A percentile compares a stretch with the other conserved stretches of the same genome.
These are phyloP conservation scores for Epizoanthus illoricatus DNA, from an alignment of 92 coral and sea anemone genomes.

Conservation along the genomic window DNA sequence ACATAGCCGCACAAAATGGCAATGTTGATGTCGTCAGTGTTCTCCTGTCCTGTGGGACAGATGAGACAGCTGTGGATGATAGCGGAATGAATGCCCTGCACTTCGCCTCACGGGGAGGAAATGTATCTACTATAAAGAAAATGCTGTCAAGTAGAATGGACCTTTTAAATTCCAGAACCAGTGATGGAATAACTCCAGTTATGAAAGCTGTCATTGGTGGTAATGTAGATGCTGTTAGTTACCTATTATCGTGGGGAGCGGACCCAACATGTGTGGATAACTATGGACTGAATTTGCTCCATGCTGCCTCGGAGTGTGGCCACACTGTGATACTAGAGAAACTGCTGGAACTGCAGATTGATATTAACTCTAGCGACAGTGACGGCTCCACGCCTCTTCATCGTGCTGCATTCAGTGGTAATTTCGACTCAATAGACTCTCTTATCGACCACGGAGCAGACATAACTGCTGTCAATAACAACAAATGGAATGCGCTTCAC, in stretches of 20 bases:
- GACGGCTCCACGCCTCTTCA: conserved; percentile 24
- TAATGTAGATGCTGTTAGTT: conserved; percentile 56
- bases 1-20: conserved; percentile 78
- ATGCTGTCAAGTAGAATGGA: conserved; percentile 51
- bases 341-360: conserved; percentile 49
- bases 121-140: conserved; percentile 56
- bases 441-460: conserved; percentile 22
- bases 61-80: conserved; percentile 65
- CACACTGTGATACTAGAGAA: background rate
- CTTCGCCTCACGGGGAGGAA: conserved; percentile 76
- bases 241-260: conserved; percentile 68
- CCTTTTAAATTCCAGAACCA: conserved; percentile 63
- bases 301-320: conserved; percentile 61
- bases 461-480: conserved; percentile 30
- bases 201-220: conserved; percentile 66
- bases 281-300: conserved; percentile 58
- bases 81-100: conserved; percentile 73
- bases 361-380: conserved; percentile 38
- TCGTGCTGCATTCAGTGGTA: conserved; percentile 22
- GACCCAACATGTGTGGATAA: conserved; percentile 50
- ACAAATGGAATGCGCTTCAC: conserved; percentile 33
- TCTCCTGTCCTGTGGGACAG: conserved; percentile 69
- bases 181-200: conserved; percentile 71
- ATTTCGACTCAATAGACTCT: conserved; percentile 3
- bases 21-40: conserved; percentile 61